phyloP scores from a whole-genome alignment of 2,888 invertebrate species.

The Latrodectus elegans region DNA sequence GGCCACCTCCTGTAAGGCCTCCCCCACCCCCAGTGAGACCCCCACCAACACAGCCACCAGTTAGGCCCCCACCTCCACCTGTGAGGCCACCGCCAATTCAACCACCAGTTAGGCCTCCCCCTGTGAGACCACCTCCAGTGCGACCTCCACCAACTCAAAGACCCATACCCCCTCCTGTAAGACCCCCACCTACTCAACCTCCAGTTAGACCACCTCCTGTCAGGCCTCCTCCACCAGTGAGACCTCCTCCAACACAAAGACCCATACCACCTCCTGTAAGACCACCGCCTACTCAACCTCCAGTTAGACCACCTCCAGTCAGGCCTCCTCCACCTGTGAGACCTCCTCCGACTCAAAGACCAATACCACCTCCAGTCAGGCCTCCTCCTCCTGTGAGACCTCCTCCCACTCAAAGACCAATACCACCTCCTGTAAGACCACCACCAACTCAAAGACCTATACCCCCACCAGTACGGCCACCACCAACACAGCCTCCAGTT shows the following conservation, averaged over 20 bases:
- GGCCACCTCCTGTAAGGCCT: slow-evolving; percentile 5
- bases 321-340: slow-evolving; percentile 13
- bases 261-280: slow-evolving; percentile 6
- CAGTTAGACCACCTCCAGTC: slow-evolving; percentile 52
- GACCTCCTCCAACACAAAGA: slow-evolving; percentile 11
- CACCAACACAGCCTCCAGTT: not conserved
- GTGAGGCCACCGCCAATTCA: slow-evolving; percentile 13
- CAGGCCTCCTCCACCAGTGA: slow-evolving; percentile 38
- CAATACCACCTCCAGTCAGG: not conserved
- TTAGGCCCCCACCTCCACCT: slow-evolving; percentile 32
- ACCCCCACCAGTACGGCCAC: not conserved
- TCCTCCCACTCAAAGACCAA: slow-evolving; percentile 8
- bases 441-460: slow-evolving; percentile 4
- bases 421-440: slow-evolving; percentile 62
- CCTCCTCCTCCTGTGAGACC: no score
- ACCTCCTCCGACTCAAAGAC: slow-evolving; percentile 10
- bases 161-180: no score
- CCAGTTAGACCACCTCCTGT: slow-evolving; percentile 19
- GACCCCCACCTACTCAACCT: not conserved
- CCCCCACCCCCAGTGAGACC: slow-evolving; percentile 15
- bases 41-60: slow-evolving; percentile 2
- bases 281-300: slow-evolving; percentile 47
- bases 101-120: not conserved
- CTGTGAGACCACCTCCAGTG: not conserved
- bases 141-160: slow-evolving; percentile 9